Percentiles rank a stretch among this genome's conserved stretches.
Conservation (phyloP, 2,797 vertebrate genomes). For the Diplodus puntazzo region DNA sequence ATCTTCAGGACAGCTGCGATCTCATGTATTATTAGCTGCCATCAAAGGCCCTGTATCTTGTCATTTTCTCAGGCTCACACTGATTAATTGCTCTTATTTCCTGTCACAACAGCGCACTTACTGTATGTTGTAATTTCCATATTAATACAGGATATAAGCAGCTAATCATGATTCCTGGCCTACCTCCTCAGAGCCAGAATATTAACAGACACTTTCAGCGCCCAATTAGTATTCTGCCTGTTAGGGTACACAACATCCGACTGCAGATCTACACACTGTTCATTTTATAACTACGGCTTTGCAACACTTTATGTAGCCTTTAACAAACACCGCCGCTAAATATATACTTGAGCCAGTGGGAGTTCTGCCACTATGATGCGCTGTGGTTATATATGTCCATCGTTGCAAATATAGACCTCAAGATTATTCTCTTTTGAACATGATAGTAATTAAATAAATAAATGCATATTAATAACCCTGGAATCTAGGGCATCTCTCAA, state of each 20-base stretch:
- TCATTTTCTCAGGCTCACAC: not conserved
- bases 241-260: slow-evolving; percentile 33
- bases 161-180: slow-evolving; percentile 41
- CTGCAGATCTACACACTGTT: slow-evolving; percentile 50
- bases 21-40: too few relatives aligned
- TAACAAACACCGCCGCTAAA: slow-evolving; percentile 39
- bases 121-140: slow-evolving; percentile 23
- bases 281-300: slow-evolving; percentile 62
- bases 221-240: slow-evolving; percentile 55
- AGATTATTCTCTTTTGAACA: slow-evolving; percentile 13
- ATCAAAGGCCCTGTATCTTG: too few relatives aligned
- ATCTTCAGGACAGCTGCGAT: too few relatives aligned
- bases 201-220: slow-evolving; percentile 43
- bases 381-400: slow-evolving; percentile 18
- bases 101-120: slow-evolving; percentile 2
- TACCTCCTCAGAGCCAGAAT: slow-evolving; percentile 29
- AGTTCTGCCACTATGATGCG: slow-evolving; percentile 19
- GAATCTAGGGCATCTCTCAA: slow-evolving; percentile 51
- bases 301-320: slow-evolving; percentile 39
- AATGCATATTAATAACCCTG: slow-evolving; percentile 26
- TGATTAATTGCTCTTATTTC: slow-evolving; percentile 24
- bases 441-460: slow-evolving; percentile 13
- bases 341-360: slow-evolving; percentile 29
- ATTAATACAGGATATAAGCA: slow-evolving; percentile 33
- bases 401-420: not conserved